Evolutionary conservation across 2,113 vertebrate genomes (phyloP), one percentile per base, ranked within the genome.

Genomic region (Amphiprion ocellaris): DNA sequence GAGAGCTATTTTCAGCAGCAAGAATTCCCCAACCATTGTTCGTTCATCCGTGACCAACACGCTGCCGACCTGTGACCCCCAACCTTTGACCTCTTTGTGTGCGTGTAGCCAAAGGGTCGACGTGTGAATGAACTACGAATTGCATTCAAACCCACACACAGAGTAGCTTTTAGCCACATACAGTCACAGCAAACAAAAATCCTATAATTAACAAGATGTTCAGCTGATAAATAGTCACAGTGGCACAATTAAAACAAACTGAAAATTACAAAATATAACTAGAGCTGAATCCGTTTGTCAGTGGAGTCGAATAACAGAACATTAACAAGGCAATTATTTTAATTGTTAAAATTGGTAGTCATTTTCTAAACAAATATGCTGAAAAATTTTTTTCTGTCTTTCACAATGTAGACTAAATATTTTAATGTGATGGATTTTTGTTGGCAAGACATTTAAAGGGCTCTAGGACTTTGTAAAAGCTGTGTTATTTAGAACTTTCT

Each of bases 61-160:
- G 58, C 64, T 10, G 10, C 53, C 72, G 74, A 89, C 88, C 89
- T 80, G 77, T 80, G 65, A 88, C 85, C 74, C 26, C 69, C n/a
- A 2, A 88, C 87, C 90, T 90, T 62, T 92, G 81, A 82, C 86
- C 50, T 53, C 61, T 54, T 77, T 77, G 52, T 73, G 60, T 49
- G 82, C 26, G 24, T 74, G 14, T 46, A n/a, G 15, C 33, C 60
- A 17, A 21, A 24, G 58, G 47, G 56, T 62, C 62, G 64, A 55
- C 75, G 69, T 46, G 39, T 24, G 74, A 81, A 65, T 74, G 30
- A 71, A 61, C 73, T 61, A 72, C 69, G 60, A 61, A 66, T 62
- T 46, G 60, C 74, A 69, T 58, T 77, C 0, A 16, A 66, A 71
- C 44, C 63, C 67, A 79, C 79, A 84, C 72, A 76, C 61, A 68